Percentiles rank a stretch among this genome's conserved stretches.
Evolutionary conservation across 2,797 vertebrate genomes (phyloP).

Genomic region (Muscicapa comitata): DNA sequence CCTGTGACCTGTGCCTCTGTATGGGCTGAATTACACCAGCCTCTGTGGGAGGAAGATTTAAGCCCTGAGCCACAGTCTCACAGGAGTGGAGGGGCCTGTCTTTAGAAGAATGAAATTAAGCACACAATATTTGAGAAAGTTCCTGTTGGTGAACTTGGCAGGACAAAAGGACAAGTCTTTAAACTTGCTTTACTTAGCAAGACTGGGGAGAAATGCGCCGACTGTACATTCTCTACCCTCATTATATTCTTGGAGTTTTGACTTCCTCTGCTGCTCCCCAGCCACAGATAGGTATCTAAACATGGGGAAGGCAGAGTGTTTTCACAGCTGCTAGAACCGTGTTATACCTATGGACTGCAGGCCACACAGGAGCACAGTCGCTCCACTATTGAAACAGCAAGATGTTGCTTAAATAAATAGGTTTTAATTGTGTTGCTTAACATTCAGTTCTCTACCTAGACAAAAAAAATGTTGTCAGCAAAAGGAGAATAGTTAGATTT

Average conservation of each 20-base stretch:
- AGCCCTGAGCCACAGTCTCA: neutral
- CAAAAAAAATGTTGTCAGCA: neutral
- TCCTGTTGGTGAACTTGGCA: constrained; percentile 7
- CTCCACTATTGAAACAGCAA: constrained; percentile 2
- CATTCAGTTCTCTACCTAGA: neutral
- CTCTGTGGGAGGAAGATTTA: neutral
- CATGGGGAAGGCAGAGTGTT: constrained; percentile 66
- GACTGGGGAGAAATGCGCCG: neutral
- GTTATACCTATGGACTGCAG: constrained; percentile 55
- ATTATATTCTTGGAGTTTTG: constrained; percentile 48
- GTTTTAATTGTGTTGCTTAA: constrained; percentile 6
- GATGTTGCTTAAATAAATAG: neutral
- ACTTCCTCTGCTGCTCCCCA: constrained; percentile 52
- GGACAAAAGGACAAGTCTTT: constrained; percentile 17
- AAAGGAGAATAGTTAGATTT: neutral
- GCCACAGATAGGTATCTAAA: constrained; percentile 73
- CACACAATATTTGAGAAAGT: neutral
- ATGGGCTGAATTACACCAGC: neutral
- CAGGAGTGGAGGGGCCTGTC: neutral
- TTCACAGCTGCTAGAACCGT: constrained; percentile 71
- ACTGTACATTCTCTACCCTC: constrained; percentile 21
- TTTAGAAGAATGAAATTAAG: neutral
- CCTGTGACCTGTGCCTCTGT: neutral
- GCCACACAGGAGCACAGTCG: constrained; percentile 68
- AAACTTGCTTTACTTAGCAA: constrained; percentile 41